Evolutionary conservation across 2,797 vertebrate genomes (phyloP).

Genomic region (Epinephelus malabaricus): DNA sequence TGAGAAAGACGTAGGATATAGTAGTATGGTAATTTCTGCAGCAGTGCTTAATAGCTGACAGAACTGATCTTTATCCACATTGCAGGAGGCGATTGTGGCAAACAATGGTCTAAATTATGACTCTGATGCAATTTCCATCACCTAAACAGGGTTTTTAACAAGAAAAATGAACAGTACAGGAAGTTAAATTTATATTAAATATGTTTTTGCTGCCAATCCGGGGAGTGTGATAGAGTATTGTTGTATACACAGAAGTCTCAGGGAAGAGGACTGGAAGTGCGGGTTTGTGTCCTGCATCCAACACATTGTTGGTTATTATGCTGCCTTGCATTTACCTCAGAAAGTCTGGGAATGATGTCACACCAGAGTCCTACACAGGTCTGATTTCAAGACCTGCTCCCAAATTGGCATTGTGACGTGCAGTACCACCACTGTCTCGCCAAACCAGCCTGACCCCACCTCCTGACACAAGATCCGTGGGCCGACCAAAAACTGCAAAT

Average conservation of each 20-base stretch:
- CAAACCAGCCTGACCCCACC: no score
- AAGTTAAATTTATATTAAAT: neutral
- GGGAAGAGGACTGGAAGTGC: neutral
- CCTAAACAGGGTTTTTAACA: neutral
- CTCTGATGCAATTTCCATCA: neutral
- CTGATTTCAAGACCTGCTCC: no score
- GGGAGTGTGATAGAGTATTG: neutral
- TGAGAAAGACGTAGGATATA: neutral
- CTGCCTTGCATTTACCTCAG: no score
- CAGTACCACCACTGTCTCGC: no score
- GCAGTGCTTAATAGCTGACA: slow-evolving; percentile 13
- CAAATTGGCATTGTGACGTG: no score
- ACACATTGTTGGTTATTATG: no score
- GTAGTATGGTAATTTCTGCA: slow-evolving; percentile 26
- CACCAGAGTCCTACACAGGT: no score
- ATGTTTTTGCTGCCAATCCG: neutral
- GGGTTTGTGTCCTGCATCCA: neutral
- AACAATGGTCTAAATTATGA: slow-evolving; percentile 11
- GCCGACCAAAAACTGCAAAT: no score
- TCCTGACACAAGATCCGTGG: no score
- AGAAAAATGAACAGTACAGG: neutral
- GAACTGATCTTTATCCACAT: slow-evolving; percentile 6
- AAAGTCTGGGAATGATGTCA: no score
- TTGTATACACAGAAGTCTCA: neutral
- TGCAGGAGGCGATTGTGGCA: neutral